Evolutionary conservation across 2,113 vertebrate genomes (phyloP).

Genomic region (Tragulus kanchil): DNA sequence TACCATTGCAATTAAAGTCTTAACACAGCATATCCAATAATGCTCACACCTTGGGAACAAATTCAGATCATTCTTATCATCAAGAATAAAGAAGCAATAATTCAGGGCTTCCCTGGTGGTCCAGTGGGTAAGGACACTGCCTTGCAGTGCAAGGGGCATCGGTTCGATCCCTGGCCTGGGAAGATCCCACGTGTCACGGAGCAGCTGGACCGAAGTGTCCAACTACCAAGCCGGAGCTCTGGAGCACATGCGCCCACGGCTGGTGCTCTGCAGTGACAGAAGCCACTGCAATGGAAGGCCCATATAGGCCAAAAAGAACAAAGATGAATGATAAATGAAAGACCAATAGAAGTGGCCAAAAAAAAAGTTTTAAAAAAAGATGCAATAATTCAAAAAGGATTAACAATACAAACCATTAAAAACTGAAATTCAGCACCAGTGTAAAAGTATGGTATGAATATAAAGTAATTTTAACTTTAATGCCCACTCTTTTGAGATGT

Average conservation of each 20-base stretch:
- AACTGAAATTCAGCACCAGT: conserved; percentile 56
- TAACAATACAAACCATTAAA: conserved; percentile 63
- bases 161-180: too few relatives aligned
- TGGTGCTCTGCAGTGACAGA: too few relatives aligned
- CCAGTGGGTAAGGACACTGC: too few relatives aligned
- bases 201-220: too few relatives aligned
- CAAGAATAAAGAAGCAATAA: conserved; percentile 48
- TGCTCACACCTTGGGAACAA: conserved; percentile 50
- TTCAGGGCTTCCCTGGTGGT: not conserved
- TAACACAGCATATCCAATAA: conserved; percentile 59
- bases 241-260: too few relatives aligned
- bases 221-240: too few relatives aligned
- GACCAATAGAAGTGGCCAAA: too few relatives aligned
- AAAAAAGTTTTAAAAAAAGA: not conserved
- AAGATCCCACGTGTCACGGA: too few relatives aligned
- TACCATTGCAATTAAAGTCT: conserved; percentile 49
- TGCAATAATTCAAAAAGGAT: conserved; percentile 13
- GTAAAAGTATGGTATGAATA: conserved; percentile 43
- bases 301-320: too few relatives aligned
- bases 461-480: conserved; percentile 46
- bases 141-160: too few relatives aligned
- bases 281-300: too few relatives aligned
- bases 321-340: too few relatives aligned
- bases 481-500: conserved; percentile 10
- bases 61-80: conserved; percentile 59